Conservation (phyloP, 2,888 invertebrate species). For the Homarus gammarus region DNA sequence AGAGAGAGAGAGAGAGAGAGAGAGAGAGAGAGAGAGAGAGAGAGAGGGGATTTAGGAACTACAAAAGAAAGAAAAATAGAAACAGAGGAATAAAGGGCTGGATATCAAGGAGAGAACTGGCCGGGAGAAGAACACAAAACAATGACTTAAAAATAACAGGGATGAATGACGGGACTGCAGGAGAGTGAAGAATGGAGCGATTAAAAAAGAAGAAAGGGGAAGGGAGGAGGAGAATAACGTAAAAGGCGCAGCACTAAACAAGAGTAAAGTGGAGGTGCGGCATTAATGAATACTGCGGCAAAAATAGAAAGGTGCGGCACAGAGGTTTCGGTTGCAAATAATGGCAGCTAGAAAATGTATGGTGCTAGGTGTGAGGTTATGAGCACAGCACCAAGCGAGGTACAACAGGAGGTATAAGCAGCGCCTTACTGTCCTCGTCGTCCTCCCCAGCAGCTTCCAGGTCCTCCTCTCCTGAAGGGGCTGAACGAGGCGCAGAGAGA, state of each 20-base stretch:
- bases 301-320: too few species aligned
- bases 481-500: constrained; percentile 21
- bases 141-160: too few species aligned
- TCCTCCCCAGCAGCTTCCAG: constrained; percentile 24
- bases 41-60: neutral
- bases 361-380: too few species aligned
- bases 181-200: too few species aligned
- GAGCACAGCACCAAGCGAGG: neutral
- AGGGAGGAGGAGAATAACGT: too few species aligned
- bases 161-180: too few species aligned
- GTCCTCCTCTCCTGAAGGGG: constrained; percentile 40
- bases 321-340: too few species aligned
- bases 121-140: neutral
- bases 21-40: neutral
- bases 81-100: neutral
- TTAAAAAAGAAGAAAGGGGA: too few species aligned
- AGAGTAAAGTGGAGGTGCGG: too few species aligned
- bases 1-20: neutral
- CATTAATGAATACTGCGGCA: too few species aligned
- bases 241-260: too few species aligned
- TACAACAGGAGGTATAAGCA: constrained; percentile 9
- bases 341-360: too few species aligned
- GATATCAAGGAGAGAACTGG: neutral
- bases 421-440: constrained; percentile 33
- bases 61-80: neutral